Conservation (phyloP, 2,113 vertebrate species). For the Mesocricetus auratus region DNA sequence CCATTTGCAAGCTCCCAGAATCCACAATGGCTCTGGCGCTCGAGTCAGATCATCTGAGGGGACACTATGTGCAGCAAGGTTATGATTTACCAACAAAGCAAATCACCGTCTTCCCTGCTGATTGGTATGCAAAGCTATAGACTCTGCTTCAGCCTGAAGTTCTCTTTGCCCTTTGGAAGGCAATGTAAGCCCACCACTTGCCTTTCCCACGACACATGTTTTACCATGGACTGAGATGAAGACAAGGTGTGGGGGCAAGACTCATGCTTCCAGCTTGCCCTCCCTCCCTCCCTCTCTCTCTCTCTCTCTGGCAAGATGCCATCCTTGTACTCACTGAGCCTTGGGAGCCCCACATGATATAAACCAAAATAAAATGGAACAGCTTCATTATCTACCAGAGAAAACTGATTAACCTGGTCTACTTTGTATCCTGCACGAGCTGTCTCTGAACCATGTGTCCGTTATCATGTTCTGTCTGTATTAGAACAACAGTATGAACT, state of each 20-base stretch:
- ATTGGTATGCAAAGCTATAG: background rate
- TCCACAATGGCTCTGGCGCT: accelerated
- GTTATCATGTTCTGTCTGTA: background rate
- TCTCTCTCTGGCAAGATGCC: background rate
- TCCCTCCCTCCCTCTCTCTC: background rate
- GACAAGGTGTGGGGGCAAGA: background rate
- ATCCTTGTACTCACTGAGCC: background rate
- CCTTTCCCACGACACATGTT: background rate
- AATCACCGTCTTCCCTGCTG: background rate
- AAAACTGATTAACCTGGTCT: constrained; percentile 50
- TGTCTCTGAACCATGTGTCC: constrained; percentile 43
- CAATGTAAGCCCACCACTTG: no score
- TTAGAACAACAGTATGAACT: background rate
- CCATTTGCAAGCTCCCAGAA: background rate
- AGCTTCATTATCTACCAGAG: constrained; percentile 39
- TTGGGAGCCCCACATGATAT: background rate
- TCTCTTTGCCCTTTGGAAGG: background rate
- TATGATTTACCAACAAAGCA: background rate
- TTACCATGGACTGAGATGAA: background rate
- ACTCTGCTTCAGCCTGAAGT: background rate
- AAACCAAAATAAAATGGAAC: constrained; percentile 61
- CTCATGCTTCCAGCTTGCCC: background rate
- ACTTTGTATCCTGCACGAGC: constrained; percentile 9
- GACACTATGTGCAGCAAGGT: background rate
- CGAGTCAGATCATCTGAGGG: background rate